Conservation (phyloP, 2,888 invertebrate species). For the Trissoscelio sp. region DNA sequence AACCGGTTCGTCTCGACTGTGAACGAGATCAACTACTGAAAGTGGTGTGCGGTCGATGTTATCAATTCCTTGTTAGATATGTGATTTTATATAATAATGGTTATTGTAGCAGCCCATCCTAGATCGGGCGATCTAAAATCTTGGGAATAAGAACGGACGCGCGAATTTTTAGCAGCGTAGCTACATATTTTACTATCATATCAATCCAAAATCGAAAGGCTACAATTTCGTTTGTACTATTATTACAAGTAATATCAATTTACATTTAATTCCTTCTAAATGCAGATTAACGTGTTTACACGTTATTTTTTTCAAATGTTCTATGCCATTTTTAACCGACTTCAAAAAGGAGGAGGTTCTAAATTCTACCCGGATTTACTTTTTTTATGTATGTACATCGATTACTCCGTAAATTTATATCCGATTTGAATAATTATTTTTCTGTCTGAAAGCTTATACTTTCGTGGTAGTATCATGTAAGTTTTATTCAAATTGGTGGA, state of each 20-base stretch:
- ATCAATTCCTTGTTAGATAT: conserved; percentile 38
- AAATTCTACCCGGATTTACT: too few relatives aligned
- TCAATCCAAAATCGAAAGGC: neutral
- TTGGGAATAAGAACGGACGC: neutral
- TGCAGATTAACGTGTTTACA: neutral
- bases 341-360: too few relatives aligned
- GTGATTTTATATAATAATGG: conserved; percentile 56
- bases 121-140: conserved; percentile 27
- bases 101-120: conserved; percentile 38
- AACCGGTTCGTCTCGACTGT: conserved; percentile 68
- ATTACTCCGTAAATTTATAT: too few relatives aligned
- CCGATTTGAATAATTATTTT: too few relatives aligned
- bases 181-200: neutral
- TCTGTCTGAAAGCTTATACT: too few relatives aligned
- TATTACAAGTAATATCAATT: conserved; percentile 24
- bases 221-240: conserved; percentile 18
- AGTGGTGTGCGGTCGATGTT: conserved; percentile 39
- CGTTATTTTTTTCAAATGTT: too few relatives aligned
- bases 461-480: too few relatives aligned
- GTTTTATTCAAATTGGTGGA: too few relatives aligned
- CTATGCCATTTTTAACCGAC: too few relatives aligned
- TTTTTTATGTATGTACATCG: too few relatives aligned
- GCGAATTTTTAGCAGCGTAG: conserved; percentile 19
- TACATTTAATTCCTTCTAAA: conserved; percentile 11
- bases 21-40: conserved; percentile 45